A percentile compares a stretch with the other conserved stretches of the same genome.
These are phyloP conservation scores for Helobdella robusta DNA, from an alignment of 2,888 invertebrate species.

Conservation along the genomic window DNA sequence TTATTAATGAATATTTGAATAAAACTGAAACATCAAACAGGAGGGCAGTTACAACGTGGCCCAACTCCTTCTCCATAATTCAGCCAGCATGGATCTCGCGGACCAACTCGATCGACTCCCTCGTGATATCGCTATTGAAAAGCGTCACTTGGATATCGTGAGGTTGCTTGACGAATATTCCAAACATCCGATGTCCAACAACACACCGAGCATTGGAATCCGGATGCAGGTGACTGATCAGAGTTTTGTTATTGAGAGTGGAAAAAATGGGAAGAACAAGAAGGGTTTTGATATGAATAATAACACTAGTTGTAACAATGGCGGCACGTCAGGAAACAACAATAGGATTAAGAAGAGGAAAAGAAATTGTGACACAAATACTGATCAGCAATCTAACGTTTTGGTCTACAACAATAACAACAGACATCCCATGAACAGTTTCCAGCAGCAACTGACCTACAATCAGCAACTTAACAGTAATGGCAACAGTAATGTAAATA, in stretches of 20 bases:
- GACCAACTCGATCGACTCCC: conserved; percentile 95
- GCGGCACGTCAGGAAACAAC: no score
- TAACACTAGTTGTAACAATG: no score
- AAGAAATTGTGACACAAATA: background rate
- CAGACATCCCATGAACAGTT: no score
- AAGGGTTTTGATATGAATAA: no score
- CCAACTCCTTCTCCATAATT: conserved; percentile 76
- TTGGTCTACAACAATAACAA: background rate
- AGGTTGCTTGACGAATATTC: conserved; percentile 61
- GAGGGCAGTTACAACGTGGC: conserved; percentile 90
- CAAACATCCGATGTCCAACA: no score
- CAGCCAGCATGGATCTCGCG: conserved; percentile 89
- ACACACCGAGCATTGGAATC: no score
- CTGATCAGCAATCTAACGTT: no score
- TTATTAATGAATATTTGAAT: background rate
- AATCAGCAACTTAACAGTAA: no score
- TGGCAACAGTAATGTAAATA: no score
- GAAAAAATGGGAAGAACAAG: conserved; percentile 13
- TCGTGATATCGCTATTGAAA: conserved; percentile 80
- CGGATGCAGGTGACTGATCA: conserved; percentile 10
- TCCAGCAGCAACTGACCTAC: no score
- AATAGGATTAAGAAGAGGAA: background rate
- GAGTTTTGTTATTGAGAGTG: background rate
- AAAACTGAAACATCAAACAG: background rate
- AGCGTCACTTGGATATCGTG: conserved; percentile 86